Conservation (phyloP, 2,113 vertebrate genomes). For the Toxostoma redivivum region DNA sequence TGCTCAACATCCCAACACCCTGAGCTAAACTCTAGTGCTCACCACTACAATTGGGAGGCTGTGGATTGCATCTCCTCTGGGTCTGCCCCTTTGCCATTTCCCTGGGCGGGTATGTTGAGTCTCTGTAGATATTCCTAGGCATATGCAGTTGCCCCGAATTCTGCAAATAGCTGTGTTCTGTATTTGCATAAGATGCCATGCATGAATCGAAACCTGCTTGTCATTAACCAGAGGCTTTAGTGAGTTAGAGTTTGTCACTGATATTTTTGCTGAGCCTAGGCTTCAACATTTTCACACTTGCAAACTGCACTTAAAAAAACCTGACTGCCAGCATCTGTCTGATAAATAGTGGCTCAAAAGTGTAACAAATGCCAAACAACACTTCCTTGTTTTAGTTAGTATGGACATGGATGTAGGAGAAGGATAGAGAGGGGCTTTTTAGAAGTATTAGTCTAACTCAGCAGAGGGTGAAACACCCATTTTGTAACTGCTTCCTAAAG, state of each 20-base stretch:
- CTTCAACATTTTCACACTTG: not conserved
- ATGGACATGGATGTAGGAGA: not conserved
- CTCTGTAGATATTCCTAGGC: not conserved
- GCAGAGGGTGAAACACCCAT: not conserved
- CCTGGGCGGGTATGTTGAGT: not conserved
- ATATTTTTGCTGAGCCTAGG: not conserved
- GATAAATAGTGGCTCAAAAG: not conserved
- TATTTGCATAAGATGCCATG: not conserved
- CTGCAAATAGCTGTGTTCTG: not conserved
- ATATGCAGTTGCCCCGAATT: not conserved
- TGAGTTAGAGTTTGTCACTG: not conserved
- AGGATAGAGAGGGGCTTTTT: not conserved
- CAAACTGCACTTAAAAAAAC: not conserved
- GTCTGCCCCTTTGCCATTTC: not conserved
- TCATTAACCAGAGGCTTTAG: conserved; percentile 14
- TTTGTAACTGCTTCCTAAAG: conserved; percentile 2
- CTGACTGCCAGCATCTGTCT: not conserved
- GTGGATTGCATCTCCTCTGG: not conserved
- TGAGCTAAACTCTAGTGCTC: not conserved
- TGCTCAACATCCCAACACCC: not conserved
- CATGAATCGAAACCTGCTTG: conserved; percentile 6
- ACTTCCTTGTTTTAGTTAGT: not conserved
- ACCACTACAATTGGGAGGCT: not conserved
- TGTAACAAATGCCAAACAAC: conserved; percentile 11
- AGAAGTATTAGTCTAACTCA: not conserved